Evolutionary conservation across 2,113 vertebrate genomes (phyloP), one percentile per base, ranked within the genome.

Genomic region (Cebidichthys violaceus): DNA sequence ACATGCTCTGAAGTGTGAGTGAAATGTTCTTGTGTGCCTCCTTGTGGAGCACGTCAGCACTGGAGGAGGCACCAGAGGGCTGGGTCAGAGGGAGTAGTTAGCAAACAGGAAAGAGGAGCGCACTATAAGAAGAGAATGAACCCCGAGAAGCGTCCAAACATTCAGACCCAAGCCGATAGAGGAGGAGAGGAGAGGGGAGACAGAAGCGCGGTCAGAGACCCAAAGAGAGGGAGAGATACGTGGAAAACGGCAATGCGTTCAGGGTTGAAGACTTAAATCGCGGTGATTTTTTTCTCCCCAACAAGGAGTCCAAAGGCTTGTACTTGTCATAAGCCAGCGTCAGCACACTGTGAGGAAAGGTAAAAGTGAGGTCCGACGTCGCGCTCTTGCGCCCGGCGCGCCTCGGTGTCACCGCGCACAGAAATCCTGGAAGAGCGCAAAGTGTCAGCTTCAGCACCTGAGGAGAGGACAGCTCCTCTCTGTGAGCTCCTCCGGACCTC

Each of bases 391-490:
- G 47, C 55, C 41, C 39, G 75, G 82, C 77, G 70, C 77, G 54
- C 65, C 70, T 84, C 65, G 14, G 60, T 87, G 84, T 87, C 79
- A 7, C 77, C 27, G 77, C 79, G 29, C 66, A 17, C 8, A 73
- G 70, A 35, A 52, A 73, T 74, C 69, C 89, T 81, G 88, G 77
- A 88, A 75, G 77, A 68, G 82, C 69, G 60, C 31, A 70, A 82
- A 91, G 82, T 82, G 69, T 69, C 35, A 7, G 72, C 73, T 93
- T 93, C 94, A 94, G 93, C 89, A 93, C 93, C 86, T 37, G 72
- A 85, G 90, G 71, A 72, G 86, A 81, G 91, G 91, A 93, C 91
- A 94, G 94, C 90, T 93, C 90, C 92, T 9, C 64, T 69, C 77
- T 20, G 69, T 18, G 74, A 33, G 77, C 70, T 74, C 75, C 83